Conservation (phyloP, 2,888 invertebrate genomes). For the Linnaemya tessellans region DNA sequence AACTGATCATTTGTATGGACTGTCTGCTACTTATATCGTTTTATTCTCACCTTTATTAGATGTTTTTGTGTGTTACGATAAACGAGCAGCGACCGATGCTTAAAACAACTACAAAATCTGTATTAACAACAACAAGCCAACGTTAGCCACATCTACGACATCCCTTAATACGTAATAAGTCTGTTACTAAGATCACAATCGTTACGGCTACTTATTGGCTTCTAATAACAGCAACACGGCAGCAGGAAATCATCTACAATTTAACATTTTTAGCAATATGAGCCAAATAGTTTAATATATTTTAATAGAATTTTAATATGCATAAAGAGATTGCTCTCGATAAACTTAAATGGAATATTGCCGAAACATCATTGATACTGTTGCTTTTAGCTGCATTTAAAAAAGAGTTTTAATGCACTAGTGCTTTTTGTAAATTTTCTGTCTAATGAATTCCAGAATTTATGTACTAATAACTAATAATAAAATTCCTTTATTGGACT, state of each 20-base stretch:
- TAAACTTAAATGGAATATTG: too few species aligned
- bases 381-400: too few species aligned
- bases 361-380: too few species aligned
- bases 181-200: constrained; percentile 10
- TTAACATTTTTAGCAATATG: not conserved
- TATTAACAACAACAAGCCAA: constrained; percentile 1
- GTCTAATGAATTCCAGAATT: too few species aligned
- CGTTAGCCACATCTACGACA: constrained; percentile 21
- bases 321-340: not conserved
- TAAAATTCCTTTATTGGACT: too few species aligned
- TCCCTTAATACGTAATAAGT: constrained; percentile 51
- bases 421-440: too few species aligned
- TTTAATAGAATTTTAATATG: not conserved
- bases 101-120: constrained; percentile 32
- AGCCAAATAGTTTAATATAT: not conserved
- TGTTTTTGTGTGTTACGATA: constrained; percentile 70
- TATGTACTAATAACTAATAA: too few species aligned
- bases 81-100: constrained; percentile 57
- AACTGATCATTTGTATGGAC: constrained; percentile 80
- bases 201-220: not conserved
- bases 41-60: constrained; percentile 69
- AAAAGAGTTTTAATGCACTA: too few species aligned
- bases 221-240: not conserved
- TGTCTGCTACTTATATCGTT: constrained; percentile 81
- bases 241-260: not conserved